These are phyloP conservation scores for Colletes latitarsis DNA, from an alignment of 1,140 invertebrate species.

Conservation along the genomic window DNA sequence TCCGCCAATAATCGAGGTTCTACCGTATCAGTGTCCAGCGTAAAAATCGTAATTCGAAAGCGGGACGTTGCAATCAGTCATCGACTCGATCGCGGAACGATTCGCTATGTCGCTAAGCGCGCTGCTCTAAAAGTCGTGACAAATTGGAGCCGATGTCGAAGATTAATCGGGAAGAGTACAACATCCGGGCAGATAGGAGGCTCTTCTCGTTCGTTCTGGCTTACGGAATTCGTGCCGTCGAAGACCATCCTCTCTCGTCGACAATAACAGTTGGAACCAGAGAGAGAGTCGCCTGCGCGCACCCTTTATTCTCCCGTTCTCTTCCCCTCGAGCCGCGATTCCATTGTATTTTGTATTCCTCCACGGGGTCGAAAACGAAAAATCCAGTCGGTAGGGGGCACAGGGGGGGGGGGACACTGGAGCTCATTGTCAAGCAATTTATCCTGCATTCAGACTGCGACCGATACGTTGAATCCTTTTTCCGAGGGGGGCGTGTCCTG, in stretches of 20 bases:
- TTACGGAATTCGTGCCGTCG: conserved; percentile 14
- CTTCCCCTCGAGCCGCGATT: conserved; percentile 10
- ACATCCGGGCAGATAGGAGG: background rate
- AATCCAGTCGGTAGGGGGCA: background rate
- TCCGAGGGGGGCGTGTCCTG: background rate
- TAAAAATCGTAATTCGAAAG: background rate
- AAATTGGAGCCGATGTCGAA: conserved; percentile 46
- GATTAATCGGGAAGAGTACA: conserved; percentile 30
- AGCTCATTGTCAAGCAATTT: conserved; percentile 68
- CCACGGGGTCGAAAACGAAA: conserved; percentile 32
- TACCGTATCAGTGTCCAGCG: too few species aligned
- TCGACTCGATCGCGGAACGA: background rate
- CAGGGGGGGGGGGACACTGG: background rate
- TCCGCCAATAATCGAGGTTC: too few species aligned
- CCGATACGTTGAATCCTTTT: conserved; percentile 36
- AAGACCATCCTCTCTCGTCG: background rate
- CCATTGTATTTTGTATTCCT: conserved; percentile 46
- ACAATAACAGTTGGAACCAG: background rate
- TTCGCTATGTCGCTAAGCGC: background rate
- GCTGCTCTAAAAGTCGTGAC: conserved; percentile 33
- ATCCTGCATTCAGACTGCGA: conserved; percentile 59
- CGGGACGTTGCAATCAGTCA: background rate
- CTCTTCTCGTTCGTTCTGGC: conserved; percentile 18
- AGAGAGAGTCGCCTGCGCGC: background rate
- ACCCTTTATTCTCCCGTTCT: conserved; percentile 8